A percentile compares a stretch with the other conserved stretches of the same genome.
Evolutionary conservation across 1,140 invertebrate genomes (phyloP).

Genomic region (Pseudomyrmex concolor): DNA sequence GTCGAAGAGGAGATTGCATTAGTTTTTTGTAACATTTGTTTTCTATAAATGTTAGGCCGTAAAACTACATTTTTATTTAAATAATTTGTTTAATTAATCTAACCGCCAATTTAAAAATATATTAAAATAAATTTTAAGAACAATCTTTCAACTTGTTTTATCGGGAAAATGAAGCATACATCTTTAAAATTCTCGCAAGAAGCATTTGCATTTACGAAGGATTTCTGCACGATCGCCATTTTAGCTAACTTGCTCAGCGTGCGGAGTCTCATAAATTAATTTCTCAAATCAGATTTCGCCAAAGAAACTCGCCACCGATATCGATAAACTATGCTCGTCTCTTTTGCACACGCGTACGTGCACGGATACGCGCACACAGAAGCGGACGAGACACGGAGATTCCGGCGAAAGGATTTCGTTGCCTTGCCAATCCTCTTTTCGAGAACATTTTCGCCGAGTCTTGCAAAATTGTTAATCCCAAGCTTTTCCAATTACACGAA

Average conservation of each 20-base stretch:
- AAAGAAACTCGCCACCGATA: conserved; percentile 72
- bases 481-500: conserved; percentile 83
- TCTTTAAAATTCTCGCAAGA: background rate
- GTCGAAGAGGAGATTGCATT: background rate
- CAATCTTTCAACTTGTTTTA: background rate
- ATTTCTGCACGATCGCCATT: conserved; percentile 68
- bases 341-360: conserved; percentile 34
- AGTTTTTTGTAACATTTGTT: background rate
- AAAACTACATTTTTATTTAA: background rate
- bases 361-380: background rate
- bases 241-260: conserved; percentile 61
- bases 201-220: conserved; percentile 44
- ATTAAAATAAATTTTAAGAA: background rate
- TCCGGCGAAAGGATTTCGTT: conserved; percentile 65
- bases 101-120: background rate
- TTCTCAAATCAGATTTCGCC: conserved; percentile 73
- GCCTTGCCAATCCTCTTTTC: conserved; percentile 74
- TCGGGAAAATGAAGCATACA: background rate
- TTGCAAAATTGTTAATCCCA: conserved; percentile 85
- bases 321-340: conserved; percentile 72
- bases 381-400: conserved; percentile 15
- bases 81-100: too few species aligned
- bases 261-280: conserved; percentile 75
- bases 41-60: background rate
- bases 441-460: conserved; percentile 81